These are phyloP conservation scores for Perognathus longimembris DNA, from an alignment of 2,113 vertebrate genomes.

Conservation along the genomic window DNA sequence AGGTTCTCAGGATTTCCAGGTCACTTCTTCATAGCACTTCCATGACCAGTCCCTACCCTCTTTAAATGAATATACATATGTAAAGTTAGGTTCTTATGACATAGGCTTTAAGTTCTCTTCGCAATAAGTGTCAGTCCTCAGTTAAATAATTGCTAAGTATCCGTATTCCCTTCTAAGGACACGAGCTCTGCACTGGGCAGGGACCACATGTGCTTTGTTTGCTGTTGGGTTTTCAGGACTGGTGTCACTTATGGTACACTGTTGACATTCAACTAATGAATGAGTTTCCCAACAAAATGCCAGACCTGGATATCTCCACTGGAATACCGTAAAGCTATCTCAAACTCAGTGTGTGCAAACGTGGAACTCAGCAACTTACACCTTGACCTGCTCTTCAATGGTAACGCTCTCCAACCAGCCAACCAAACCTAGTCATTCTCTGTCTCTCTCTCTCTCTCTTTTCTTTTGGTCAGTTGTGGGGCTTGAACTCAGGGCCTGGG, in stretches of 20 bases:
- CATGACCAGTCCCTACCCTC: not conserved
- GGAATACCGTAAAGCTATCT: not conserved
- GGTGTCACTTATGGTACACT: not conserved
- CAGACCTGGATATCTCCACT: not conserved
- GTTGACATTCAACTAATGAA: not conserved
- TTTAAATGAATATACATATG: not conserved
- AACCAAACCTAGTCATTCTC: not conserved
- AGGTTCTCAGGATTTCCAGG: not conserved
- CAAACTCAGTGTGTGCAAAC: not conserved
- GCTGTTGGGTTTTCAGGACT: not conserved
- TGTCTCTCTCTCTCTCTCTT: too few relatives aligned
- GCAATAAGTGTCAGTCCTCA: not conserved
- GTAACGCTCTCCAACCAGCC: not conserved
- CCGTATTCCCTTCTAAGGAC: not conserved
- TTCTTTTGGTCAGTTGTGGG: too few relatives aligned
- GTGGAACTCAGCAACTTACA: not conserved
- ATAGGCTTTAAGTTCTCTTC: not conserved
- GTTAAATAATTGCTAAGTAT: not conserved
- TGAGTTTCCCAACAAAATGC: not conserved
- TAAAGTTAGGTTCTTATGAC: not conserved
- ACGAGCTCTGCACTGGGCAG: not conserved
- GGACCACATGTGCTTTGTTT: not conserved
- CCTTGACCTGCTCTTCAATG: not conserved
- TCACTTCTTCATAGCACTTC: constrained; percentile 48
- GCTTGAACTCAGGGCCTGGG: too few relatives aligned